Evolutionary conservation across 2,888 invertebrate genomes (phyloP), one percentile per base, ranked within the genome.

Genomic region (Folsomia candida): DNA sequence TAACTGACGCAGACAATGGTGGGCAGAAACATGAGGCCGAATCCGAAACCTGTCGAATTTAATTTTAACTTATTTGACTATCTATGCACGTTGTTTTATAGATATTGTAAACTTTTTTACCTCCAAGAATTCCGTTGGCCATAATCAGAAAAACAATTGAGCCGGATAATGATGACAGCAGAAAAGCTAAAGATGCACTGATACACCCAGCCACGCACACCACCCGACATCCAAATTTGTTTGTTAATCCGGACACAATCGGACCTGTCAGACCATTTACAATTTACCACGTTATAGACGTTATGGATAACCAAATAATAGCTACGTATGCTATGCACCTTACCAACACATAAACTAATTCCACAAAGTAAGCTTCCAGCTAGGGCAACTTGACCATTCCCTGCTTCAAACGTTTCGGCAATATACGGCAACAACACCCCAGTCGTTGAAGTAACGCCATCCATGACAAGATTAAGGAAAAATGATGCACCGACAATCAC

Each of bases 401-500:
- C 91, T 82, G 91, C 92, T 26, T 89, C 89, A 83, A 94, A 99
- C 82, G 89, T 89, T 1, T 84, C 85, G 73, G 91, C 91, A 81
- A 94, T 90, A 81, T 91, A 89, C 28, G 88, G 87, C 62, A 94
- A 87, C 85, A 94, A 94, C 82, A 97, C 91, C 67, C 98, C 97
- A 84, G 98, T 99, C 4, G 97, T 94, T 85, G 97, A 98, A n/a
- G 95, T 94, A 76, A 99, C 95, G 80, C 95, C 99, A 84, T 99
- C 98, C 70, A 99, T 96, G 80, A 98, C 92, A 87, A 98, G 89
- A 87, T 98, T 97, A 85, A 95, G 95, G 89, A 97, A 90, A 85
- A 99, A 97, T 58, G 96, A 95, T 67, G 96, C 95, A 81, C 94
- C 90, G 68, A 97, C 97, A 82, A 98, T 92, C 81, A 97, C 90